Percentiles rank a stretch among this genome's conserved stretches.
These are phyloP conservation scores for Bombus turneri DNA, from an alignment of 1,140 invertebrate genomes.

Conservation along the genomic window DNA sequence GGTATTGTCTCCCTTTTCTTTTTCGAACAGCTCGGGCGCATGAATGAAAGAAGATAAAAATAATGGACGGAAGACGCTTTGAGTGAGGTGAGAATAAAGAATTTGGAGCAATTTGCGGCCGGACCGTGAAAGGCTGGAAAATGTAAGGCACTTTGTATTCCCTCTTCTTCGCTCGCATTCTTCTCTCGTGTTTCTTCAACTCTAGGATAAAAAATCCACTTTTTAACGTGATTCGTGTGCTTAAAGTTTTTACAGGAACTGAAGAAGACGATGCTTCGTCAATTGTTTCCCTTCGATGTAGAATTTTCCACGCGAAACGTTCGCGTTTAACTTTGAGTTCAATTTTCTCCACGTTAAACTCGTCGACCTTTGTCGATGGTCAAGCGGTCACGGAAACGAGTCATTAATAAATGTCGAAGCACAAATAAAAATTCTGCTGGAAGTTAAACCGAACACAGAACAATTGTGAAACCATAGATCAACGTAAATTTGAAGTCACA, in stretches of 20 bases:
- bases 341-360: background rate
- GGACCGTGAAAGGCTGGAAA: conserved; percentile 17
- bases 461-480: background rate
- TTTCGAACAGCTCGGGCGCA: background rate
- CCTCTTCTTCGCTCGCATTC: background rate
- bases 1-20: background rate
- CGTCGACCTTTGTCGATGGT: background rate
- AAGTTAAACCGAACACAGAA: background rate
- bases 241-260: background rate
- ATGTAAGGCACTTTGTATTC: conserved; percentile 21
- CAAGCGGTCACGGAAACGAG: background rate
- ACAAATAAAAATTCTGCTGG: background rate
- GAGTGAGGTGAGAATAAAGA: conserved; percentile 33
- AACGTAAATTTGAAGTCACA: background rate
- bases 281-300: background rate
- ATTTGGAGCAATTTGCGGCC: conserved; percentile 42
- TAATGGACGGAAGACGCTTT: conserved; percentile 21
- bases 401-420: background rate
- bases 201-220: background rate
- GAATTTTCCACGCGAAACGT: background rate
- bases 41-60: conserved; percentile 23
- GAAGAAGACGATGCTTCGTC: background rate
- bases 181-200: background rate
- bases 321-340: background rate
- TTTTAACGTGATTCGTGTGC: background rate